phyloP scores from a whole-genome alignment of 2,888 invertebrate genomes.

The Steinernema carpocapsae region DNA sequence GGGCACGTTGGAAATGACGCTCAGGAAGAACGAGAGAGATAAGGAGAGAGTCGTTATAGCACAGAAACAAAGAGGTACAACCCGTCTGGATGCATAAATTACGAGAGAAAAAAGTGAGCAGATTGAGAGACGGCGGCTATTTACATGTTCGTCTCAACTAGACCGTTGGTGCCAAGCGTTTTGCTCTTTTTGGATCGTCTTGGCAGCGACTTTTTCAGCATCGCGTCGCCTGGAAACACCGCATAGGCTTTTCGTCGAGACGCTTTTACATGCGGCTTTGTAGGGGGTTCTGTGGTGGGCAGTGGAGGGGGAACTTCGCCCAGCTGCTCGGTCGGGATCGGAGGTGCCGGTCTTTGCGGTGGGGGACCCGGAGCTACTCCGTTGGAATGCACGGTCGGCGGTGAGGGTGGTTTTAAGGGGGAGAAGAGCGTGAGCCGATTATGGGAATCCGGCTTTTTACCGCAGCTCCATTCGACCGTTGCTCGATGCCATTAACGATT shows the following conservation, averaged over 20 bases:
- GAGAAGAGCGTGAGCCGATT: background rate
- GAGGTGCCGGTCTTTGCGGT: constrained; percentile 10
- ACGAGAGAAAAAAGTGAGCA: background rate
- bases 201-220: constrained; percentile 47
- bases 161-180: constrained; percentile 33
- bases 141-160: constrained; percentile 39
- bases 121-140: background rate
- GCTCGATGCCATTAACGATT: constrained; percentile 26
- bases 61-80: background rate
- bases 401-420: background rate
- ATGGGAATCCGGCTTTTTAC: constrained; percentile 38
- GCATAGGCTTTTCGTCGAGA: constrained; percentile 56
- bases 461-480: constrained; percentile 30
- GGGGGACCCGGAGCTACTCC: background rate
- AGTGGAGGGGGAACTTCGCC: constrained; percentile 39
- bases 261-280: constrained; percentile 5
- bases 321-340: constrained; percentile 6
- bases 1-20: constrained; percentile 1
- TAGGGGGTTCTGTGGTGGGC: constrained; percentile 39
- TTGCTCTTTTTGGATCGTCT: constrained; percentile 33
- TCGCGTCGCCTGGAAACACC: constrained; percentile 59
- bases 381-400: background rate
- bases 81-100: constrained; percentile 27
- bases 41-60: too few species aligned
- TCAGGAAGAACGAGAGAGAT: background rate